Evolutionary conservation across 2,113 vertebrate genomes (phyloP).

Genomic region (Blennius ocellaris): DNA sequence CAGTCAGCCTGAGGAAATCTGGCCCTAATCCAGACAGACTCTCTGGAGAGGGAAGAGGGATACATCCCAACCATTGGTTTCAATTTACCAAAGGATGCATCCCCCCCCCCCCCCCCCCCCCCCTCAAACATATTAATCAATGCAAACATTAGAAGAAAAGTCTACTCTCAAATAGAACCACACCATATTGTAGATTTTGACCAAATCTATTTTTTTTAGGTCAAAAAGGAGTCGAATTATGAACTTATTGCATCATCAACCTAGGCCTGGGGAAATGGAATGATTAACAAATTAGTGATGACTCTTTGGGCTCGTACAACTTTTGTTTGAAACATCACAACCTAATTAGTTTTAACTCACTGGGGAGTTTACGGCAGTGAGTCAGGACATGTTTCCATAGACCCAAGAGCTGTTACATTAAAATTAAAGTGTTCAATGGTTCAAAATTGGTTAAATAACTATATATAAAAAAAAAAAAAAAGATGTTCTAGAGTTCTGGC

Average conservation of each 20-base stretch:
- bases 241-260: slow-evolving; percentile 41
- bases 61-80: slow-evolving; percentile 67
- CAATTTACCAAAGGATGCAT: slow-evolving; percentile 65
- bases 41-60: slow-evolving; percentile 59
- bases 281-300: slow-evolving; percentile 19
- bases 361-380: slow-evolving; percentile 14
- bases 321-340: slow-evolving; percentile 4
- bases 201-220: no score
- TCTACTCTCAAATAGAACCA: slow-evolving; percentile 31
- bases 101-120: no score
- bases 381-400: background rate
- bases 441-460: no score
- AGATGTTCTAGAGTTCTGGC: no score
- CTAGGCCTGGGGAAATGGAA: slow-evolving; percentile 36
- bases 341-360: background rate
- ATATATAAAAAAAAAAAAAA: no score
- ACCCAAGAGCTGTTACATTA: background rate
- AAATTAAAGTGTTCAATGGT: background rate
- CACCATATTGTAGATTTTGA: background rate
- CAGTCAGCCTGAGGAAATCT: slow-evolving; percentile 71
- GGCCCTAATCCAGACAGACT: slow-evolving; percentile 70
- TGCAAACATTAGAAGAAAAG: slow-evolving; percentile 37
- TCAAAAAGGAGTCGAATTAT: background rate
- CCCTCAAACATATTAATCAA: slow-evolving; percentile 38
- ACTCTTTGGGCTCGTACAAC: slow-evolving; percentile 6